A percentile compares a stretch with the other conserved stretches of the same genome.
These are phyloP conservation scores for Galeopterus variegatus DNA, from an alignment of 2,113 vertebrate species.

Conservation along the genomic window DNA sequence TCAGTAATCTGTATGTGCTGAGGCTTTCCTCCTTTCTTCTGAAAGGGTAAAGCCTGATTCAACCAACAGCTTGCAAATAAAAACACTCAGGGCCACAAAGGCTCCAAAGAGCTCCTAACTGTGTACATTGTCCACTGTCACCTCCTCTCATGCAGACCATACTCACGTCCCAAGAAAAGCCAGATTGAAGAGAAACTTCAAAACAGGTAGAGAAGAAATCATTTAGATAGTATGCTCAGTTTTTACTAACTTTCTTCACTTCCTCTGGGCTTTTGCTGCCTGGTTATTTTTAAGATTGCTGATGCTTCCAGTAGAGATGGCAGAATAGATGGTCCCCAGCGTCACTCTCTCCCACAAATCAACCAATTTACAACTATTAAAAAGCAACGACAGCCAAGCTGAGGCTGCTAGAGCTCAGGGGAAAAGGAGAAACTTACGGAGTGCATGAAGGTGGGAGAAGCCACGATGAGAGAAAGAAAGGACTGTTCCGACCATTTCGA, in stretches of 20 bases:
- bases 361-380: no score
- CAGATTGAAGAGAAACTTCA: background rate
- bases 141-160: background rate
- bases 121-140: no score
- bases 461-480: no score
- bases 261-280: background rate
- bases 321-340: no score
- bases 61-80: background rate
- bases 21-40: background rate
- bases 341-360: no score
- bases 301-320: no score
- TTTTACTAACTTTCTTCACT: background rate
- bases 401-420: no score
- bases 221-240: no score
- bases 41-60: background rate
- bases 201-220: background rate
- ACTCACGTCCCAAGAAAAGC: background rate
- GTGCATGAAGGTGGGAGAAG: no score
- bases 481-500: no score
- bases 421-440: no score
- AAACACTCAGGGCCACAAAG: background rate
- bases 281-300: background rate
- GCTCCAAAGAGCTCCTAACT: background rate
- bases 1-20: background rate
- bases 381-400: no score